Percentiles rank a stretch among this genome's conserved stretches.
phyloP scores from a whole-genome alignment of 2,888 invertebrate genomes.

The Erebia ligea region DNA sequence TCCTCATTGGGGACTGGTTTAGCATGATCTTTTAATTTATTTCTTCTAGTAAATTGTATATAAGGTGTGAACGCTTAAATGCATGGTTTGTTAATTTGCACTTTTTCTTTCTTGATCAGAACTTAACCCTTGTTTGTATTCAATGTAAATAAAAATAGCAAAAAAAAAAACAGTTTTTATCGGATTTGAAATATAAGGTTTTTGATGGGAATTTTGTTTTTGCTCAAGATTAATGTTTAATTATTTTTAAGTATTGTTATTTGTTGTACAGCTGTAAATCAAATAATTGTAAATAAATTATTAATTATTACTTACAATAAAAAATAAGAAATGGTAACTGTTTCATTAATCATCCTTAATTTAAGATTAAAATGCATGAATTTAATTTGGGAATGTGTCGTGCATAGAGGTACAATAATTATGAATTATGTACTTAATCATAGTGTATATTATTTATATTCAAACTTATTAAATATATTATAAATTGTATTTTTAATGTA shows the following conservation, averaged over 20 bases:
- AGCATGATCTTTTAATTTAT: slow-evolving; percentile 64
- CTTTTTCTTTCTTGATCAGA: slow-evolving; percentile 48
- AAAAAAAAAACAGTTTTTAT: slow-evolving; percentile 2
- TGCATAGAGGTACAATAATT: too few relatives aligned
- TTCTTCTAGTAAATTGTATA: slow-evolving; percentile 52
- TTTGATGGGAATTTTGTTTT: slow-evolving; percentile 37
- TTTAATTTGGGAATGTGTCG: neutral
- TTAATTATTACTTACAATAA: slow-evolving; percentile 72
- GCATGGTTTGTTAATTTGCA: slow-evolving; percentile 62
- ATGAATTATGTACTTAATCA: too few relatives aligned
- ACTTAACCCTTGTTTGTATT: slow-evolving; percentile 24
- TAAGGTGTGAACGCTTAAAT: slow-evolving; percentile 52
- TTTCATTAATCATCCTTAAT: slow-evolving; percentile 65
- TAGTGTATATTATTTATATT: too few relatives aligned
- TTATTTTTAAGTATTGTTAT: slow-evolving; percentile 38
- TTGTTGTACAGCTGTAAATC: slow-evolving; percentile 51
- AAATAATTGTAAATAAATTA: slow-evolving; percentile 66
- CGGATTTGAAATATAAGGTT: neutral
- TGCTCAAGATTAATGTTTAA: slow-evolving; percentile 31
- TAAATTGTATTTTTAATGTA: too few relatives aligned
- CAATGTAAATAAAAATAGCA: slow-evolving; percentile 24
- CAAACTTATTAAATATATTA: too few relatives aligned
- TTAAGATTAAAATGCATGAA: slow-evolving; percentile 25
- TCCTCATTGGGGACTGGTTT: slow-evolving; percentile 30
- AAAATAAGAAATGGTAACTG: slow-evolving; percentile 61